Evolutionary conservation across 2,113 vertebrate genomes (phyloP).

Genomic region (Oreotrochilus melanogaster): DNA sequence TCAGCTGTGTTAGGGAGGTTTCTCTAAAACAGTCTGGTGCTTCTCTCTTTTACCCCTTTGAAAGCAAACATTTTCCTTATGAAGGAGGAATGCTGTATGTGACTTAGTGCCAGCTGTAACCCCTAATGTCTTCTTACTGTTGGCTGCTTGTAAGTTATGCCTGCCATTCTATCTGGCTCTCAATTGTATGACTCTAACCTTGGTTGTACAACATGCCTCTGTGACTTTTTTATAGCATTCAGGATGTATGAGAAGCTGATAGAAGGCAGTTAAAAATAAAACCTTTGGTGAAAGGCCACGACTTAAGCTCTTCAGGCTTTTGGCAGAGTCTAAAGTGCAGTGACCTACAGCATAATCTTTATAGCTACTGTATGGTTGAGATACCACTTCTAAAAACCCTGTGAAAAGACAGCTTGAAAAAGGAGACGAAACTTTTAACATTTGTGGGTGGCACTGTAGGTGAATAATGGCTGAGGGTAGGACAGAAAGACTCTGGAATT

Average conservation of each 20-base stretch:
- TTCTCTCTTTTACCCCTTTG: background rate
- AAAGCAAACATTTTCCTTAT: background rate
- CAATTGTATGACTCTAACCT: background rate
- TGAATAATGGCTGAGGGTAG: background rate
- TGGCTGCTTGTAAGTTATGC: background rate
- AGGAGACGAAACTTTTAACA: background rate
- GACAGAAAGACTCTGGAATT: background rate
- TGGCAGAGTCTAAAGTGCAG: background rate
- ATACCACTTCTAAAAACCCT: background rate
- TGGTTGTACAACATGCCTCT: background rate
- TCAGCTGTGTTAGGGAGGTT: background rate
- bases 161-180: background rate
- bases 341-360: background rate
- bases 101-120: background rate
- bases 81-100: constrained; percentile 12
- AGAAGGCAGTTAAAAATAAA: constrained; percentile 20
- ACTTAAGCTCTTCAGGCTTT: background rate
- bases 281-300: background rate
- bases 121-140: background rate
- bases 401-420: background rate
- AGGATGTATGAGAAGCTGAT: background rate
- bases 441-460: background rate
- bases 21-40: background rate
- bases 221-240: background rate
- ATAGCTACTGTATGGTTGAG: background rate